phyloP scores from a whole-genome alignment of 2,113 vertebrate genomes.

The Stigmatopora nigra region DNA sequence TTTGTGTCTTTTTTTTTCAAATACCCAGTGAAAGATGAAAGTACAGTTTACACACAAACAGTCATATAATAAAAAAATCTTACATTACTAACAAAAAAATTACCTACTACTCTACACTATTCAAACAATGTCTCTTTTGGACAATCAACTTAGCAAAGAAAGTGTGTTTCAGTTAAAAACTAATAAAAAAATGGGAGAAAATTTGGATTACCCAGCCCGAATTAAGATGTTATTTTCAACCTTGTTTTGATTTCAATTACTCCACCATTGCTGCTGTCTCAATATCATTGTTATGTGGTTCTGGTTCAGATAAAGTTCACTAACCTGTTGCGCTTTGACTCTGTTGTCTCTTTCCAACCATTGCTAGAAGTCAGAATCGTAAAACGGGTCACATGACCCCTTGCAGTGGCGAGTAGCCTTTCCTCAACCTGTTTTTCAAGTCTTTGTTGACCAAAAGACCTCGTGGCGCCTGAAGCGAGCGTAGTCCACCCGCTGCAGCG shows the following conservation, averaged over 20 bases:
- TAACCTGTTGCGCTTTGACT: not conserved
- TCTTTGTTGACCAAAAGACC: slow-evolving; percentile 45
- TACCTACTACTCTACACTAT: no score
- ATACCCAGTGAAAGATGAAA: no score
- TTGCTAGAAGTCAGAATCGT: not conserved
- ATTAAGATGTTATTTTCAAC: no score
- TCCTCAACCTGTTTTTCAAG: slow-evolving; percentile 53
- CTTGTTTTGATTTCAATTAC: not conserved
- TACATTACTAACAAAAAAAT: no score
- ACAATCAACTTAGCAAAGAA: no score
- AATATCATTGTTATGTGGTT: not conserved
- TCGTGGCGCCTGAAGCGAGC: slow-evolving; percentile 26
- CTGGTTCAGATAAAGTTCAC: not conserved
- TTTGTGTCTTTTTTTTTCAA: not conserved
- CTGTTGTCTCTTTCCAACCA: not conserved
- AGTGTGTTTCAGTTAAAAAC: no score
- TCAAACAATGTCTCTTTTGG: no score
- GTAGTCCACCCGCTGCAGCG: slow-evolving; percentile 11
- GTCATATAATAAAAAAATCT: no score
- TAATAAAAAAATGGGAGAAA: no score
- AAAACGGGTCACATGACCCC: not conserved
- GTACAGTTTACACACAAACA: no score
- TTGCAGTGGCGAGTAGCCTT: not conserved
- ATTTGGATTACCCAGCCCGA: no score
- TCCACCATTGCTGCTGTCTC: not conserved